These are phyloP conservation scores for Montipora capricornis DNA, from an alignment of 64 coral and sea anemone species.

Conservation along the genomic window DNA sequence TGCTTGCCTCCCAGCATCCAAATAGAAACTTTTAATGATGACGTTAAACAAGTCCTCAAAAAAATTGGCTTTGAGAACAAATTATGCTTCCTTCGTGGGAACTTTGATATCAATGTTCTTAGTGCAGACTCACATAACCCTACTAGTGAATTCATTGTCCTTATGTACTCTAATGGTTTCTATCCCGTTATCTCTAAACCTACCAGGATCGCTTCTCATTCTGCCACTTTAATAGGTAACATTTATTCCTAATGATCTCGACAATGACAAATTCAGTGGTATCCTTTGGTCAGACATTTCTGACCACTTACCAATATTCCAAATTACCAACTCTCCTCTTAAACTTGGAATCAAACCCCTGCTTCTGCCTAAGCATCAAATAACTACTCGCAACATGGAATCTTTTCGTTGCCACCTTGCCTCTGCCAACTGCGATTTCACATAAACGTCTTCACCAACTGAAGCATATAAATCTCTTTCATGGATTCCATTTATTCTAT, in stretches of 20 bases:
- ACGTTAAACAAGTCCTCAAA: slow-evolving; percentile 23
- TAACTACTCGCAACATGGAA: background rate
- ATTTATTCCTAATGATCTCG: too few species aligned
- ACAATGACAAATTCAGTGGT: too few species aligned
- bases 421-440: background rate
- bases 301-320: too few species aligned
- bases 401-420: background rate
- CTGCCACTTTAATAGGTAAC: slow-evolving; percentile 2
- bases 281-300: too few species aligned
- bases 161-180: too few species aligned
- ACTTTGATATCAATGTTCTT: slow-evolving; percentile 14
- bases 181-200: background rate
- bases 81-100: slow-evolving; percentile 43
- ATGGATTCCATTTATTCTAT: background rate
- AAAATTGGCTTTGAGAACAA: background rate
- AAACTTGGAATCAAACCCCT: too few species aligned
- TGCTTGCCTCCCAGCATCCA: slow-evolving; percentile 45
- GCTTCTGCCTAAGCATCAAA: too few species aligned
- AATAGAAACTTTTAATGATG: slow-evolving; percentile 37
- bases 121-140: too few species aligned
- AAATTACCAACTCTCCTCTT: background rate
- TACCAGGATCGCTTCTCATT: slow-evolving; percentile 22
- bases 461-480: background rate
- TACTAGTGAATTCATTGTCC: too few species aligned
- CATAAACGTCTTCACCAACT: background rate